Evolutionary conservation across 37 sponge, comb jelly and placozoan genomes (phyloP), one percentile per base, ranked within the genome.

Genomic region (Ianthella basta): DNA sequence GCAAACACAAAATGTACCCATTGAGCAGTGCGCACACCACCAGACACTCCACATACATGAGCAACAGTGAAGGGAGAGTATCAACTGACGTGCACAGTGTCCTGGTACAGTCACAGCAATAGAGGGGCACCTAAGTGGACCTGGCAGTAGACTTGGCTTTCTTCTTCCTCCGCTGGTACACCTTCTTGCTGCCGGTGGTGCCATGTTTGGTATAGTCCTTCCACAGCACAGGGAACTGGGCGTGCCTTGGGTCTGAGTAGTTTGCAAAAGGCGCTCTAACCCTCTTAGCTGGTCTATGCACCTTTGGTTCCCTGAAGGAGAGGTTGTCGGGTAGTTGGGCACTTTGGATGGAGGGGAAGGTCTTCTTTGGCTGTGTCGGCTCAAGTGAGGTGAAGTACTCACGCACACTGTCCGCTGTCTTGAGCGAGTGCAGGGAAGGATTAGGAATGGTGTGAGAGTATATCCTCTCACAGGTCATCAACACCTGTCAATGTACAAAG

Each of bases 261-360:
- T 91, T 91, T 50, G 85, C 85, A 54, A 91, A 91, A 0, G 92
- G 83, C 15, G 23, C 19, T 65, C 92, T 73, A 0, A n/a, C 3
- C 23, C 41, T 61, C 65, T 56, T 57, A 0, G 27, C 44, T 55
- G 39, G 38, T 44, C 50, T 44, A 3, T 44, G 50, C 50, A 44
- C 6, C 6, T 44, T 82, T 14, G 70, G 65, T 16, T 59, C 25
- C 36, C 75, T 78, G 15, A 91, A n/a, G 15, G 92, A 91, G 44
- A 91, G 88, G 70, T 91, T 91, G 1, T 38, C 69, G 15, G 92
- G 92, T 8, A 88, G 54, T 0, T 56, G 30, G 82, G 86, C 40
- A 75, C 69, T 40, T 74, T 38, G 39, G 20, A 57, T 53, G 32
- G 81, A 56, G 81, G 38, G 72, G 44, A 27, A 16, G 30, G 15